These are phyloP conservation scores for Chrysocyon brachyurus DNA, from an alignment of 2,797 vertebrate species.

Conservation along the genomic window DNA sequence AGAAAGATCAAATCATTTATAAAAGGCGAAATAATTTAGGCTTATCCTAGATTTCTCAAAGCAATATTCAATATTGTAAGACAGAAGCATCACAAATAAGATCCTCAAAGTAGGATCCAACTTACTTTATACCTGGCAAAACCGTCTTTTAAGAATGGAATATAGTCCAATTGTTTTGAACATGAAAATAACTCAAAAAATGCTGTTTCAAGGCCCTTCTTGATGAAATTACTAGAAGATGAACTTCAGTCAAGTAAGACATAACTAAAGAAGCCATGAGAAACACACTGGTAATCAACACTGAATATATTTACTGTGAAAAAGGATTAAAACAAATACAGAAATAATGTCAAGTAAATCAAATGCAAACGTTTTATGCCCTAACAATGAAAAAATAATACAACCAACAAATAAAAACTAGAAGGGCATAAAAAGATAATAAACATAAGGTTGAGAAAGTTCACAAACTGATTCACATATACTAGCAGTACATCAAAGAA, in stretches of 20 bases:
- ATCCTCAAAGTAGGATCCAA: background rate
- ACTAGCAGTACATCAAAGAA: background rate
- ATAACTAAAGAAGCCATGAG: slow-evolving; percentile 3
- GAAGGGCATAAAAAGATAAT: background rate
- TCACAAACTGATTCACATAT: background rate
- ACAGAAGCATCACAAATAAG: background rate
- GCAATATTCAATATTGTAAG: background rate
- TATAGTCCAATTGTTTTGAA: background rate
- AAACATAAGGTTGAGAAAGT: background rate
- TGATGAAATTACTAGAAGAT: background rate
- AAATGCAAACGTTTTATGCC: background rate
- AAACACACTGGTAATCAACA: slow-evolving; percentile 1
- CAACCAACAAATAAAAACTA: background rate
- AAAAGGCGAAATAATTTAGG: background rate
- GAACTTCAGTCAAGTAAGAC: slow-evolving; percentile 29
- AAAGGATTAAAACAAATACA: background rate
- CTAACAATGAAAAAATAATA: background rate
- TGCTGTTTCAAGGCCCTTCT: background rate
- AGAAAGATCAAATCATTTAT: background rate
- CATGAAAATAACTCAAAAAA: slow-evolving; percentile 3
- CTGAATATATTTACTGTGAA: background rate
- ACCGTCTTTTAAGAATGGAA: background rate
- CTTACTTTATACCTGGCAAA: background rate
- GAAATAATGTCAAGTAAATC: background rate
- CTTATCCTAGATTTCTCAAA: slow-evolving; percentile 1